Base-by-base conservation (phyloP, 2,888 invertebrate species). In the Pandemis heparana region DNA sequence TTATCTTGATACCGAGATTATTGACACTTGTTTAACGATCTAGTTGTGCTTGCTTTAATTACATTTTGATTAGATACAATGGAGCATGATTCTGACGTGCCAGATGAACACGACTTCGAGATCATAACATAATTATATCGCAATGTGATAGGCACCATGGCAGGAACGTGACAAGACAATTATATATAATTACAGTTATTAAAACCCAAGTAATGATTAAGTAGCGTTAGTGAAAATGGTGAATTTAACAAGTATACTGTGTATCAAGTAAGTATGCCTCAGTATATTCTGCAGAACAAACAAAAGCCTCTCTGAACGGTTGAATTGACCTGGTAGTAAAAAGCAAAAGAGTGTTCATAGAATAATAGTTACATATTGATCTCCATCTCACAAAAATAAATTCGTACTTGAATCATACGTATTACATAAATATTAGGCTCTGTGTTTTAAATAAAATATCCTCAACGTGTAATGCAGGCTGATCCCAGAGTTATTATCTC, bases 31-130 rank as follows among this genome's bases (percentile, higher is more conserved):
- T 61, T 18, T 73, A 63, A 73, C 62, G 67, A 62, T 66, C 62
- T 73, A 73, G 68, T 72, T 62, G 67, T 72, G 63, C 56, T 46
- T 59, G 64, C 60, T 70, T 72, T 82, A 82, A 84, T 83, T 83
- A 83, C 80, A 82, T 76, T 78, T 75, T 80, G 83, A 87, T 87
- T 85, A 87, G 84, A 87, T 85, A 83, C 80, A 75, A 83, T 81
- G n/a, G n/a, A 76, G 77, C 74, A 76, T 70, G 71, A 51, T 76
- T 62, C 60, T 61, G 70, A 53, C 75, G 79, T 71, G 73, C 53
- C 77, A 78, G 77, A 66, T 46, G 62, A 63, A 61, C 41, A 78
- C 75, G 74, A 75, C 76, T 71, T 67, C 43, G 69, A 68, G 72
- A 72, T 75, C 76, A 75, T 69, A 77, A 70, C 76, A 74, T 65